phyloP scores from a whole-genome alignment of 2,888 invertebrate genomes.

The Pristionchus entomophagus region DNA sequence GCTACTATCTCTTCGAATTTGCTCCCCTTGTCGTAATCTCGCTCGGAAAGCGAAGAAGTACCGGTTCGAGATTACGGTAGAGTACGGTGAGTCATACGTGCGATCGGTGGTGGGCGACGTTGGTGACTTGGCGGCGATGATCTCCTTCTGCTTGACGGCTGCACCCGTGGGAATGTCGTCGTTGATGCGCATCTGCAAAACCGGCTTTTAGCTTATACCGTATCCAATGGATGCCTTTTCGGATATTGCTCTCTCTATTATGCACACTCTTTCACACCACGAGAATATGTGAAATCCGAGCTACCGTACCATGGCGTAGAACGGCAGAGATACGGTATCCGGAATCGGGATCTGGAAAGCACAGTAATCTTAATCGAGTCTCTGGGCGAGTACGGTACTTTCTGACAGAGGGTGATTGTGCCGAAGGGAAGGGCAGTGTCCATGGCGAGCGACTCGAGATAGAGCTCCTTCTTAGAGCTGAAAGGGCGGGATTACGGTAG shows the following conservation, averaged over 20 bases:
- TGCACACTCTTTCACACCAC: too few species aligned
- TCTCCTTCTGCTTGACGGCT: not conserved
- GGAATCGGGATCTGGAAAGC: slow-evolving; percentile 35
- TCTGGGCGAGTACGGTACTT: not conserved
- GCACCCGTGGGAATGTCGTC: not conserved
- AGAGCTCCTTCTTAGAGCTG: not conserved
- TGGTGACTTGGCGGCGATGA: not conserved
- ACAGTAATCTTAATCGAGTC: not conserved
- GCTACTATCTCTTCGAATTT: too few species aligned
- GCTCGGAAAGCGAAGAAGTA: too few species aligned
- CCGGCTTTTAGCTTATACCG: not conserved
- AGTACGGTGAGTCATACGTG: not conserved
- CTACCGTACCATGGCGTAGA: slow-evolving; percentile 36
- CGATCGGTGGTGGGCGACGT: slow-evolving; percentile 5
- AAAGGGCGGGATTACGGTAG: not conserved
- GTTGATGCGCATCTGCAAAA: slow-evolving; percentile 32
- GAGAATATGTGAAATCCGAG: too few species aligned
- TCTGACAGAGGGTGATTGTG: not conserved
- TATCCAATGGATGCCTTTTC: not conserved
- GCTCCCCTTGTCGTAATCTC: too few species aligned
- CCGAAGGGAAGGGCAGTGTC: slow-evolving; percentile 33
- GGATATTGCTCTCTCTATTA: too few species aligned
- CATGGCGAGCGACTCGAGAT: slow-evolving; percentile 20
- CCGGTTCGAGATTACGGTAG: slow-evolving; percentile 4
- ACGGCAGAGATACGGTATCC: not conserved